Evolutionary conservation across 2,888 invertebrate genomes (phyloP).

Genomic region (Heliconius sara): DNA sequence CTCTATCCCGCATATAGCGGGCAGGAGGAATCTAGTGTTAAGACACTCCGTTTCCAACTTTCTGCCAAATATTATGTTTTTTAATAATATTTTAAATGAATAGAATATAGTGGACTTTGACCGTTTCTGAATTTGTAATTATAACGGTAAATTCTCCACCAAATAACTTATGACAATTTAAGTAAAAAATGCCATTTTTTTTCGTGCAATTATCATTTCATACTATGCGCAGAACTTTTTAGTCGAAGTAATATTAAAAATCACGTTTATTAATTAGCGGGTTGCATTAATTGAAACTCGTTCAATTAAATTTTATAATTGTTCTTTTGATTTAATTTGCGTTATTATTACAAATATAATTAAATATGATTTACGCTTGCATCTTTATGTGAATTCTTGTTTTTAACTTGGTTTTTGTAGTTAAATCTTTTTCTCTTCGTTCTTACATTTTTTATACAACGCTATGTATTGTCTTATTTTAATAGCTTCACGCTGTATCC

Average conservation of each 20-base stretch:
- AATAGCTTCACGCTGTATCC: too few relatives aligned
- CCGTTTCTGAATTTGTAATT: background rate
- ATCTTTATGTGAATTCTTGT: background rate
- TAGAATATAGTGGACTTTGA: background rate
- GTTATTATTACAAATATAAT: background rate
- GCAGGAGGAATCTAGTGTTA: too few relatives aligned
- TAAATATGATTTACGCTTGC: background rate
- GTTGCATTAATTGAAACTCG: slow-evolving; percentile 1
- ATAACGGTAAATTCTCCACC: slow-evolving; percentile 5
- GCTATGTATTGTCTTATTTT: too few relatives aligned
- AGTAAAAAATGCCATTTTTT: slow-evolving; percentile 7
- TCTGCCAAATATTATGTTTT: background rate
- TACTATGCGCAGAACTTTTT: slow-evolving; percentile 27
- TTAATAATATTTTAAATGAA: background rate
- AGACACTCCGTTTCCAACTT: too few relatives aligned
- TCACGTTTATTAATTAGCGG: slow-evolving; percentile 13
- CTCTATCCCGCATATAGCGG: too few relatives aligned
- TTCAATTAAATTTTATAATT: slow-evolving; percentile 1
- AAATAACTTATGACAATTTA: background rate
- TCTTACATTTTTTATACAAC: background rate
- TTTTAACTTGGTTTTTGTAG: background rate
- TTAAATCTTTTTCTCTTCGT: background rate
- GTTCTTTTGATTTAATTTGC: background rate
- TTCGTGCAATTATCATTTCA: slow-evolving; percentile 30
- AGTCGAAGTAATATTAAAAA: slow-evolving; percentile 8